A percentile compares a stretch with the other conserved stretches of the same genome.
These are phyloP conservation scores for Drosophila pruinosa DNA, from an alignment of 1,140 invertebrate genomes.

Conservation along the genomic window DNA sequence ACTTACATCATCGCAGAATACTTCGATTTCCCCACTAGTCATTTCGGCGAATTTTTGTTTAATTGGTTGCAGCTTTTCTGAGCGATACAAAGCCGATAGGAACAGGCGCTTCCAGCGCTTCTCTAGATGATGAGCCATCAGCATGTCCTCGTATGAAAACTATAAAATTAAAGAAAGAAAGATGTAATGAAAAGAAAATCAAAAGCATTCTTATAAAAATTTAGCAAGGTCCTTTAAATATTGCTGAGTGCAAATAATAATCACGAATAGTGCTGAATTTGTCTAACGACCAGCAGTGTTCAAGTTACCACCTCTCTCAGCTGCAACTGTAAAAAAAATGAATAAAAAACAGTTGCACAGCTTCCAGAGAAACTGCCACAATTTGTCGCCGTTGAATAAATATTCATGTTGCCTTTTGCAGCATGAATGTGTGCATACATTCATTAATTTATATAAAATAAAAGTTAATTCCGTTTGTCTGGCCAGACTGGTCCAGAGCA, in stretches of 20 bases:
- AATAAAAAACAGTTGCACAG: constrained; percentile 45
- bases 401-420: constrained; percentile 62
- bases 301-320: not conserved
- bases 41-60: constrained; percentile 91
- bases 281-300: constrained; percentile 59
- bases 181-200: constrained; percentile 24
- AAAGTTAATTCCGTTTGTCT: constrained; percentile 81
- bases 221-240: constrained; percentile 72
- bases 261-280: constrained; percentile 71
- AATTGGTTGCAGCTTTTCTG: constrained; percentile 87
- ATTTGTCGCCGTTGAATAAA: constrained; percentile 57
- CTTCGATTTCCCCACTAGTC: constrained; percentile 88
- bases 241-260: constrained; percentile 79
- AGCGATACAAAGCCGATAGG: constrained; percentile 87
- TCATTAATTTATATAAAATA: constrained; percentile 83
- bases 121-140: constrained; percentile 86
- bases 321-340: constrained; percentile 10
- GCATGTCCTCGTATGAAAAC: constrained; percentile 81
- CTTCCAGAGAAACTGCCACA: constrained; percentile 59
- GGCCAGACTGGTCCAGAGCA: constrained; percentile 27
- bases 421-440: constrained; percentile 60
- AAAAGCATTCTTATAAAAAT: constrained; percentile 56
- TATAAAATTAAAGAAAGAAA: constrained; percentile 31
- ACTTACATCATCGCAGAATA: constrained; percentile 86
- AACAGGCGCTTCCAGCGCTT: constrained; percentile 88